These are phyloP conservation scores for Grallaria varia DNA, from an alignment of 2,113 vertebrate genomes.

Conservation along the genomic window DNA sequence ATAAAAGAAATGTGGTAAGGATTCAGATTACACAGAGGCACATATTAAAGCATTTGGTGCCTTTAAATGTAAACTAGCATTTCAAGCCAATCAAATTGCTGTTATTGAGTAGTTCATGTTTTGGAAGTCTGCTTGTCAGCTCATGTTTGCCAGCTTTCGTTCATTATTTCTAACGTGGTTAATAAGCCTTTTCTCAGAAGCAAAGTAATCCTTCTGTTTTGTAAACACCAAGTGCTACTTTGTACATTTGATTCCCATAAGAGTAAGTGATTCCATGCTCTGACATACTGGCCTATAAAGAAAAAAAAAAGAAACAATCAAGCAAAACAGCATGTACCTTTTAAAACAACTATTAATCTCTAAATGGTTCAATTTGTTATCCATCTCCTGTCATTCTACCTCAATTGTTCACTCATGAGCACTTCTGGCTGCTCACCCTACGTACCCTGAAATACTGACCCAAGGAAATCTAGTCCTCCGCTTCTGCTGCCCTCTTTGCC, in stretches of 20 bases:
- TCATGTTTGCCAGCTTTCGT: not conserved
- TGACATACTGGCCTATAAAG: not conserved
- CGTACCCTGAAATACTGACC: not conserved
- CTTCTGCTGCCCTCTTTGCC: not conserved
- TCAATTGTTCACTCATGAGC: accelerated
- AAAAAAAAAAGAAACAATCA: not conserved
- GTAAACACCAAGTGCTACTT: not conserved
- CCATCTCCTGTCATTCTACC: not conserved
- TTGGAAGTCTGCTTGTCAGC: not conserved
- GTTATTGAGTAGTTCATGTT: not conserved
- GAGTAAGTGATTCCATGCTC: not conserved
- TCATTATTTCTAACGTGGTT: not conserved
- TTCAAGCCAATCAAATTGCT: not conserved
- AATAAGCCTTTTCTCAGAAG: not conserved
- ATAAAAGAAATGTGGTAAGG: not conserved
- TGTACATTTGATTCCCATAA: not conserved
- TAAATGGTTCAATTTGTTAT: not conserved
- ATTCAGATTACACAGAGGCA: not conserved
- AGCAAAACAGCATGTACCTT: not conserved
- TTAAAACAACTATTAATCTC: not conserved
- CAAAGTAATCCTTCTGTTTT: not conserved
- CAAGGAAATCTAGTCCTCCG: not conserved
- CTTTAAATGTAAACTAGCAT: not conserved
- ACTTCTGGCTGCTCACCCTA: not conserved
- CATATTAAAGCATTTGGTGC: not conserved